Evolutionary conservation across 2,113 vertebrate genomes (phyloP), one percentile per base, ranked within the genome.

Genomic region (Pampusana beccarii): DNA sequence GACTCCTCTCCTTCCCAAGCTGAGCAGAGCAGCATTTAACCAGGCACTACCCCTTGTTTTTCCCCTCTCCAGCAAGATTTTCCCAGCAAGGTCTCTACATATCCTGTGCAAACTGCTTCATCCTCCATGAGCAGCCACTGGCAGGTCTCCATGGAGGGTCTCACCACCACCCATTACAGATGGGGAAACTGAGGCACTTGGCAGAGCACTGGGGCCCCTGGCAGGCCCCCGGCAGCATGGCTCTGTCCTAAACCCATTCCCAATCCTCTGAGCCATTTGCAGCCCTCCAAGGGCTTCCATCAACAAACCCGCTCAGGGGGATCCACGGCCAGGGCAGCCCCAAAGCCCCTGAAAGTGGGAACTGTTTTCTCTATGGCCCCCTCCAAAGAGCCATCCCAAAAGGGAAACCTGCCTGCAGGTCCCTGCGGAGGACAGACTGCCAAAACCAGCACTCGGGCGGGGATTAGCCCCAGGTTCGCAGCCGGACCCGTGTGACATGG

Each of bases 371-470:
- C 9, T 4, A 0, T 0, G 9, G 9, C 6, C 15, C 25, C 16
- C n/a, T 36, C 71, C 26, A 29, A 72, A 31, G 36, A 26, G 20
- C 48, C 24, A 9, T 24, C 73, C 66, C 6, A 16, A n/a, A 53
- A 73, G 36, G 13, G 40, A 80, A 42, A 1, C 10, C 8, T 1
- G 4, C 21, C 50, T 34, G 23, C 29, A 14, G 17, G 23, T 21
- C 42, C 23, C 15, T 31, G 23, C 29, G 13, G 17, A 26, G 26
- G 6, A 29, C 25, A 18, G 15, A 66, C 38, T 50, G 28, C 40
- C 8, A 2, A 25, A 67, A 38, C 15, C 7, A 9, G 16, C 4
- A 0, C 26, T 26, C 24, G 6, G 50, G 13, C 1, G 0, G 1
- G 66, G 3, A 11, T n/a, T 29, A 66, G 25, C 36, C 7, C 14